phyloP scores from a whole-genome alignment of 2,797 vertebrate genomes.

The Esox masquinongy region DNA sequence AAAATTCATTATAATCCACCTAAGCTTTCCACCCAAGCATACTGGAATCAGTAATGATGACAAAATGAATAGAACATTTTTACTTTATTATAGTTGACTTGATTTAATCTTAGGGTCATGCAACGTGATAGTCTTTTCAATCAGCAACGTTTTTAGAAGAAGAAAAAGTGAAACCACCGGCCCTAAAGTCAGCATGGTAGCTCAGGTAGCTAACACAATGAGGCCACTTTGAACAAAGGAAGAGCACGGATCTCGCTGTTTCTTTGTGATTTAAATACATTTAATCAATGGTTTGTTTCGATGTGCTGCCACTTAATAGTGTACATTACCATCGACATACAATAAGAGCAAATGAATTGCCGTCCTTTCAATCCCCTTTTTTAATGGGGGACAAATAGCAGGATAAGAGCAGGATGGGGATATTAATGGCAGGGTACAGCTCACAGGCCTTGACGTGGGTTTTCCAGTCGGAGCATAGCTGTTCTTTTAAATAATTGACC shows the following conservation, averaged over 20 bases:
- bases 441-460: constrained; percentile 69
- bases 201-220: constrained; percentile 70
- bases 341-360: constrained; percentile 75
- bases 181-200: constrained; percentile 72
- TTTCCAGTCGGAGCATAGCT: constrained; percentile 55
- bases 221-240: constrained; percentile 73
- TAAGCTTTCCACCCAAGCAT: constrained; percentile 61
- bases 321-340: constrained; percentile 76
- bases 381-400: constrained; percentile 67
- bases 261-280: constrained; percentile 85
- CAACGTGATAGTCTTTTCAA: constrained; percentile 65
- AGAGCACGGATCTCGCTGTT: constrained; percentile 76
- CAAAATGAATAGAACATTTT: constrained; percentile 77
- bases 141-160: not conserved
- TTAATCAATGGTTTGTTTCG: constrained; percentile 86
- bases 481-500: constrained; percentile 54
- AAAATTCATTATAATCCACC: constrained; percentile 72
- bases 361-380: constrained; percentile 64
- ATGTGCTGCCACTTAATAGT: constrained; percentile 80
- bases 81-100: constrained; percentile 71
- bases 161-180: constrained; percentile 67
- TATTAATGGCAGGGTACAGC: constrained; percentile 75
- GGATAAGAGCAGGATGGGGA: constrained; percentile 69
- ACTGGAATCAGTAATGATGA: constrained; percentile 72
- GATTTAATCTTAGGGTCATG: constrained; percentile 74